Conservation (phyloP, 2,113 vertebrate species). For the Petroica traversi region DNA sequence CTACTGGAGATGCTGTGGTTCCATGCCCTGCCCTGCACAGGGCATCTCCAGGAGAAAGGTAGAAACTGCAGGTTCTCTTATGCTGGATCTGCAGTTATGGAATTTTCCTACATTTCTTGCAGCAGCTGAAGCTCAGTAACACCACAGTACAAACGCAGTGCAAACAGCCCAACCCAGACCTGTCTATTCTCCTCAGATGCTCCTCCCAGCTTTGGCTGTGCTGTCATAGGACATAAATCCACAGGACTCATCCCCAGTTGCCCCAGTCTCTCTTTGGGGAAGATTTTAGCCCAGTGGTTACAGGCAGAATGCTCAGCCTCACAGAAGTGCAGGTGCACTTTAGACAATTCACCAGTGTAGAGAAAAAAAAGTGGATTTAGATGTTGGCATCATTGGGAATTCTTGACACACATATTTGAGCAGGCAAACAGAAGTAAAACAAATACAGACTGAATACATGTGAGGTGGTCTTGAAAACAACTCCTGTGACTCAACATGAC, state of each 20-base stretch:
- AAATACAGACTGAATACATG: background rate
- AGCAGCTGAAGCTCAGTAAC: background rate
- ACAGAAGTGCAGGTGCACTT: background rate
- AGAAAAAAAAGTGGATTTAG: background rate
- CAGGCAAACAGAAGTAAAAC: background rate
- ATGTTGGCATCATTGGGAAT: background rate
- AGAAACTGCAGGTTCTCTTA: background rate
- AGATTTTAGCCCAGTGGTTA: background rate
- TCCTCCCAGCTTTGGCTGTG: background rate
- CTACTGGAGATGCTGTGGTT: background rate
- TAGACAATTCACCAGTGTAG: background rate
- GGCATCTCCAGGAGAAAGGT: background rate
- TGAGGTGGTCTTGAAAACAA: background rate
- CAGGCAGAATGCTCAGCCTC: background rate
- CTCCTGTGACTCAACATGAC: background rate
- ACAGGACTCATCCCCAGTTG: background rate
- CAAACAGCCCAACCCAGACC: background rate
- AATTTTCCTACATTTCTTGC: background rate
- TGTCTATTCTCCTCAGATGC: background rate
- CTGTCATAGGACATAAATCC: background rate
- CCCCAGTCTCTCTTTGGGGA: background rate
- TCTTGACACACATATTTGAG: background rate
- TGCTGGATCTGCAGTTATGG: background rate
- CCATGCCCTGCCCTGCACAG: background rate
- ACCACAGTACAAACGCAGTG: background rate